phyloP scores from a whole-genome alignment of 2,797 vertebrate species.

The Characodon lateralis region DNA sequence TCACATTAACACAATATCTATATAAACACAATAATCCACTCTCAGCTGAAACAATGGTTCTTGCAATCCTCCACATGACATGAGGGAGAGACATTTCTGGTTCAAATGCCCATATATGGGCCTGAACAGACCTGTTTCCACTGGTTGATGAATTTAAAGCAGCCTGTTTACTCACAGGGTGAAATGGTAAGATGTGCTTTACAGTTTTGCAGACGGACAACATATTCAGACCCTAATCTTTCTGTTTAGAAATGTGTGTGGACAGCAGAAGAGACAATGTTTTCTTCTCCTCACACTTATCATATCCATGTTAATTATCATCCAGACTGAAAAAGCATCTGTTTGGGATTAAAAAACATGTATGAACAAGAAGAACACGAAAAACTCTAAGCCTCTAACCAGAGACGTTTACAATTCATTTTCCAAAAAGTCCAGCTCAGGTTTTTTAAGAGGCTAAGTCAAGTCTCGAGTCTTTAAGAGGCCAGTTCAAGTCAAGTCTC shows the following conservation, averaged over 20 bases:
- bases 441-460: no score
- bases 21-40: background rate
- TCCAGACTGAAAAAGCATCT: background rate
- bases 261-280: background rate
- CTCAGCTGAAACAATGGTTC: constrained; percentile 49
- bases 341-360: no score
- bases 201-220: background rate
- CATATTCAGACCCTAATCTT: background rate
- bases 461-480: background rate
- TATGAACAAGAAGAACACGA: background rate
- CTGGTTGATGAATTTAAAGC: constrained; percentile 49
- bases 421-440: background rate
- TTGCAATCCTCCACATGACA: constrained; percentile 57
- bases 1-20: constrained; percentile 15
- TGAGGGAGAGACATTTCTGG: constrained; percentile 57
- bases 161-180: background rate
- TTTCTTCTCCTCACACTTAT: background rate
- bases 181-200: background rate
- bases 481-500: background rate
- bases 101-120: constrained; percentile 74
- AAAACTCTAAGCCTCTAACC: background rate
- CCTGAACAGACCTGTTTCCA: constrained; percentile 52
- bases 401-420: background rate
- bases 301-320: background rate
- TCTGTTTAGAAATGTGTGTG: background rate